phyloP scores from a whole-genome alignment of 2,888 invertebrate species.

The Argyresthia albistria region DNA sequence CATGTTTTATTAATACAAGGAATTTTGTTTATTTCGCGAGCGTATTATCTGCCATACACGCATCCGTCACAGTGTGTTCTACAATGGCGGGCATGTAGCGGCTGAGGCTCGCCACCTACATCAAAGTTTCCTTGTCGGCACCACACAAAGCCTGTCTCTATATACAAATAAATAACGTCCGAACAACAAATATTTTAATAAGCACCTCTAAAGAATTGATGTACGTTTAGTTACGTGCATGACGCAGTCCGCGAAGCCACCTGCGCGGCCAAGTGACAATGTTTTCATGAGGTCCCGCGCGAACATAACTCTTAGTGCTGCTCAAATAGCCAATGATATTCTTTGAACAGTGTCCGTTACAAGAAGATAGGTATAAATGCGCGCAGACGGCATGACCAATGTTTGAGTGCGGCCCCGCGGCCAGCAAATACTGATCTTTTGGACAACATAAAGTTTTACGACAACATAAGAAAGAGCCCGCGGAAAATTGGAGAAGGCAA shows the following conservation, averaged over 20 bases:
- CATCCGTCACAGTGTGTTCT: conserved; percentile 51
- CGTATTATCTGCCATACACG: conserved; percentile 47
- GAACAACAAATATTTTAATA: conserved; percentile 73
- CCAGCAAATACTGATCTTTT: conserved; percentile 45
- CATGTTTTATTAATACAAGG: conserved; percentile 1
- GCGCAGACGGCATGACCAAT: conserved; percentile 58
- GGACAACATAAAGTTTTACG: conserved; percentile 59
- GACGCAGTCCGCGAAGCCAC: conserved; percentile 41
- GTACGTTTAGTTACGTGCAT: conserved; percentile 53
- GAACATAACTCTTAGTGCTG: too few species aligned
- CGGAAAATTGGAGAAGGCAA: conserved; percentile 61
- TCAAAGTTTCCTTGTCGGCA: conserved; percentile 43
- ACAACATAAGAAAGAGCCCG: conserved; percentile 43
- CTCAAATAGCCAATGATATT: conserved; percentile 6
- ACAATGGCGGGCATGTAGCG: conserved; percentile 34
- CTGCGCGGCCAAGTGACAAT: conserved; percentile 25
- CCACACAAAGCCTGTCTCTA: conserved; percentile 49
- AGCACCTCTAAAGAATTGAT: conserved; percentile 63
- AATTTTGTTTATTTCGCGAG: conserved; percentile 39
- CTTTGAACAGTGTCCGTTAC: conserved; percentile 2
- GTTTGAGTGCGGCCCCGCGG: conserved; percentile 33
- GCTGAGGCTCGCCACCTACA: conserved; percentile 37
- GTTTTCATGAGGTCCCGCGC: not conserved
- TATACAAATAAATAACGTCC: conserved; percentile 67
- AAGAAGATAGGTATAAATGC: conserved; percentile 23